phyloP scores from a whole-genome alignment of 2,113 vertebrate species.

The Poecilia latipinna region DNA sequence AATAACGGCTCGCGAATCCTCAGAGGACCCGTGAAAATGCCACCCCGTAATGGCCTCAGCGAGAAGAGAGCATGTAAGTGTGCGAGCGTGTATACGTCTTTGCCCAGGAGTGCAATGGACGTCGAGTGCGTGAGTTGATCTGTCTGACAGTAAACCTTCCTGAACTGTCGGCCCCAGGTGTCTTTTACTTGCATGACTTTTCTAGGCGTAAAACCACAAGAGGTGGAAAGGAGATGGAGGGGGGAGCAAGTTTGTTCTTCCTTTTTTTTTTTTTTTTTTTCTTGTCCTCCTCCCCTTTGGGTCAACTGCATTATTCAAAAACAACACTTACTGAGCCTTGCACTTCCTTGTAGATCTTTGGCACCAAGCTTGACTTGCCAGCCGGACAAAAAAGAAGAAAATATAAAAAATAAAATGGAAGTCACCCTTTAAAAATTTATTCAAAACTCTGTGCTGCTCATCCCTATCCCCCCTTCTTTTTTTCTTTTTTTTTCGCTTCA shows the following conservation, averaged over 20 bases:
- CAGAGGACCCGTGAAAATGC: conserved; percentile 44
- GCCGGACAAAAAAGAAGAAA: conserved; percentile 45
- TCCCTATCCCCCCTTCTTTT: conserved; percentile 36
- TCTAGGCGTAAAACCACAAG: conserved; percentile 26
- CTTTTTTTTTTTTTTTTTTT: no score
- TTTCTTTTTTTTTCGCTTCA: conserved; percentile 52
- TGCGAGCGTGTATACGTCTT: conserved; percentile 20
- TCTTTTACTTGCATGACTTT: conserved; percentile 51
- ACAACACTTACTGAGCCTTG: conserved; percentile 78
- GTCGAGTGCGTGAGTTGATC: conserved; percentile 41
- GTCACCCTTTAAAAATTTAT: conserved; percentile 75
- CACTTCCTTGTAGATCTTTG: conserved; percentile 75
- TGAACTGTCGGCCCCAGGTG: conserved; percentile 41
- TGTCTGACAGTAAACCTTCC: conserved; percentile 40
- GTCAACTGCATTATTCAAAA: conserved; percentile 79
- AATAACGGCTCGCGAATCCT: conserved; percentile 30
- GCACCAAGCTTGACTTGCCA: conserved; percentile 70
- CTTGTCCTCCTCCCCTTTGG: conserved; percentile 47
- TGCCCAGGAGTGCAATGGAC: conserved; percentile 4
- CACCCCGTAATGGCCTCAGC: conserved; percentile 26
- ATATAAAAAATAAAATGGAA: conserved; percentile 31
- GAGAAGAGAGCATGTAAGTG: conserved; percentile 32
- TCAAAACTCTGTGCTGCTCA: conserved; percentile 60
- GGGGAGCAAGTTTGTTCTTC: conserved; percentile 1
- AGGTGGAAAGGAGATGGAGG: neutral